A percentile compares a stretch with the other conserved stretches of the same genome.
These are phyloP conservation scores for Elegia similella DNA, from an alignment of 2,888 invertebrate species.

Conservation along the genomic window DNA sequence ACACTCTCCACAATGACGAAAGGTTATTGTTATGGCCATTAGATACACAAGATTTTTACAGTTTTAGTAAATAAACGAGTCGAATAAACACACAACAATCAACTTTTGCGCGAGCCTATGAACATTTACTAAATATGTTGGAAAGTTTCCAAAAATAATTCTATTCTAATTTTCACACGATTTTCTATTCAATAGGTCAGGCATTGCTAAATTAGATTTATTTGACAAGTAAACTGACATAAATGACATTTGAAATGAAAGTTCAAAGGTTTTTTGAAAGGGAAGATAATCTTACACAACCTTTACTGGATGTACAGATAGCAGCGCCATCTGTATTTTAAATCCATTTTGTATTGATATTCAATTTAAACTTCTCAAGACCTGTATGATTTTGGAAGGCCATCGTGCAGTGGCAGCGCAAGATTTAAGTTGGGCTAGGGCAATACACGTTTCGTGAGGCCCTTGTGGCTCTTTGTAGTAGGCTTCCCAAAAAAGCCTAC, in stretches of 20 bases:
- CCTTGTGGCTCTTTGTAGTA: too few relatives aligned
- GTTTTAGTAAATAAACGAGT: not conserved
- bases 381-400: too few relatives aligned
- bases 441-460: too few relatives aligned
- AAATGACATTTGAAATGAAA: not conserved
- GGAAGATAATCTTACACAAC: too few relatives aligned
- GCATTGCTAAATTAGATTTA: not conserved
- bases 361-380: too few relatives aligned
- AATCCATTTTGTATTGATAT: not conserved
- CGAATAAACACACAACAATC: not conserved
- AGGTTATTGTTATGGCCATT: conserved; percentile 62
- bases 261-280: too few relatives aligned
- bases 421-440: too few relatives aligned
- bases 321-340: not conserved
- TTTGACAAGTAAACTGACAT: not conserved
- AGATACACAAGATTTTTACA: not conserved
- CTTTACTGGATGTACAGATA: too few relatives aligned
- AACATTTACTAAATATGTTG: not conserved
- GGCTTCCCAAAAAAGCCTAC: too few relatives aligned
- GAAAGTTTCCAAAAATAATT: conserved; percentile 3
- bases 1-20: conserved; percentile 67
- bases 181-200: conserved; percentile 17
- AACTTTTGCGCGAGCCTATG: not conserved
- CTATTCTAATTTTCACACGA: conserved; percentile 8
- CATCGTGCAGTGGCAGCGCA: too few relatives aligned